Base-by-base conservation (phyloP, 2,797 vertebrate species). In the Malurus leucopterus region DNA sequence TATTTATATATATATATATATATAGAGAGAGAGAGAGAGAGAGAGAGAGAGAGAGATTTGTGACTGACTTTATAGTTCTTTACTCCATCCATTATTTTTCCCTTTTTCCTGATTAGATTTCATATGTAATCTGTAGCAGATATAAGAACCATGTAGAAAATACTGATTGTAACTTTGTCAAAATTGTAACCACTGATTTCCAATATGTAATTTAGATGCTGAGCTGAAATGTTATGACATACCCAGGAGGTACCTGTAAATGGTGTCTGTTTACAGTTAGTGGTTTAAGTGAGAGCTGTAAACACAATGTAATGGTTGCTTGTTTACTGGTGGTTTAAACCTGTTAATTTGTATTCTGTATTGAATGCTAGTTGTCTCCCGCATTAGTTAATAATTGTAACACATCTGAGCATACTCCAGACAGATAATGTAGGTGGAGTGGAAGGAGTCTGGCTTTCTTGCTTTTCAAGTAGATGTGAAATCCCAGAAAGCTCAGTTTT, bases 401-500 rank as follows among this genome's bases (percentile, higher is more conserved):
- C 6, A 3, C 36, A 15, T 83, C 44, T 64, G 30, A 82, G 30
- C 36, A 13, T 68, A 10, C 19, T 71, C 18, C 46, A 9, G 12
- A 6, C 0, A 5, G 23, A 30, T 73, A 22, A 44, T 40, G n/a
- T 55, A 49, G 24, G 6, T 29, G 36, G 20, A 32, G 8, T 51
- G 16, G 40, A 77, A 84, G 15, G 41, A 58, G 15, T 41, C 9
- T 61, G 41, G 7, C 8, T 81, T 86, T 51, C 43, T 64, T 68
- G 43, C 20, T 63, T 86, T 81, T 82, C 43, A 86, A 54, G n/a
- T 40, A 36, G 58, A 24, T 78, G 13, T 43, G 74, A 86, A 88
- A 88, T 76, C 32, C 21, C 27, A 50, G 71, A 50, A 83, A 36
- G 9, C 19, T 82, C 36, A 47, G 13, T 10, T 53, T 0, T 0